These are phyloP conservation scores for Bursaphelenchus okinawaensis DNA, from an alignment of 2,888 invertebrate species.

Conservation along the genomic window DNA sequence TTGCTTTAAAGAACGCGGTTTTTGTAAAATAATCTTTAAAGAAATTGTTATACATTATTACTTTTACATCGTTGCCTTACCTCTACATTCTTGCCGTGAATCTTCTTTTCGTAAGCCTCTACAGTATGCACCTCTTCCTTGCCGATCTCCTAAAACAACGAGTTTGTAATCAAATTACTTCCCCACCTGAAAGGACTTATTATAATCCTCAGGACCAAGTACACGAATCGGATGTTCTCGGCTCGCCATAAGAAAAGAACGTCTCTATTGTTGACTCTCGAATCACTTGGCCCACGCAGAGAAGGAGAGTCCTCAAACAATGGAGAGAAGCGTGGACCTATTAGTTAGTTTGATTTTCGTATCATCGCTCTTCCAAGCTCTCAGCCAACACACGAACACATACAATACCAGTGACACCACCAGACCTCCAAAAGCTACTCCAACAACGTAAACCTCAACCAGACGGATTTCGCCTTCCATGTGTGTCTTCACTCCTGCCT, in stretches of 20 bases:
- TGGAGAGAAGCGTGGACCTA: neutral
- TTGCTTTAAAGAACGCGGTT: constrained; percentile 15
- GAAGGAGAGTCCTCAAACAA: neutral
- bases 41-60: too few species aligned
- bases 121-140: constrained; percentile 50
- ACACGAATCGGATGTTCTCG: constrained; percentile 8
- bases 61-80: constrained; percentile 14
- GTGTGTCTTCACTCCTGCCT: too few species aligned
- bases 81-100: constrained; percentile 45
- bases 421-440: too few species aligned
- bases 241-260: neutral
- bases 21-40: too few species aligned
- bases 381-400: neutral
- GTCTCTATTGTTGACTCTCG: neutral
- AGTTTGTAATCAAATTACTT: neutral
- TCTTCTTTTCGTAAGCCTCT: constrained; percentile 44
- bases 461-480: too few species aligned
- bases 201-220: constrained; percentile 7
- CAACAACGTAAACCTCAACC: too few species aligned
- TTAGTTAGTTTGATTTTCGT: neutral
- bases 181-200: constrained; percentile 2
- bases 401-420: too few species aligned
- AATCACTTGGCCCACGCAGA: neutral
- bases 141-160: constrained; percentile 43
- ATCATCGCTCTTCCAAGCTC: neutral